Conservation (phyloP, 2,113 vertebrate genomes). For the Corythoichthys haematopterus region DNA sequence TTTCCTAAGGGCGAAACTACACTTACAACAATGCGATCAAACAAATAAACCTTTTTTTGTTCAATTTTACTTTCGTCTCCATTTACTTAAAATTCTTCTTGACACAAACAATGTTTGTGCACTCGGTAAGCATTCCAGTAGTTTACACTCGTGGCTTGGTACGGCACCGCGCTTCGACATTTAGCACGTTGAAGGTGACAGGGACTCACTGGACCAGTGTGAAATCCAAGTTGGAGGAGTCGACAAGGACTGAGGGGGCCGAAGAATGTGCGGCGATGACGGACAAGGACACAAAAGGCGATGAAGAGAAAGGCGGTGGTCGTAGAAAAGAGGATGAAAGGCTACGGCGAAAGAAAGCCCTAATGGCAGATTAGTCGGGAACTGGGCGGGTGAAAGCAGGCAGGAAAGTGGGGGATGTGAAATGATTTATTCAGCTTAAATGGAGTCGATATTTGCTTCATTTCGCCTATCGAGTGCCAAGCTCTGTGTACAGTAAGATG, state of each 20-base stretch:
- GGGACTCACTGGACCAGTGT: background rate
- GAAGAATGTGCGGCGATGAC: conserved; percentile 21
- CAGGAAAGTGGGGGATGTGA: conserved; percentile 25
- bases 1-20: background rate
- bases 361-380: conserved; percentile 53
- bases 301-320: conserved; percentile 44
- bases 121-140: too few relatives aligned
- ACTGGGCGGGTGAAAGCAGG: conserved; percentile 33
- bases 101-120: background rate
- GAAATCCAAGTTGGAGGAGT: conserved; percentile 16
- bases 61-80: background rate
- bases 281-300: conserved; percentile 47
- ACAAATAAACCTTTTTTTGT: background rate
- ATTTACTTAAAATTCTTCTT: background rate
- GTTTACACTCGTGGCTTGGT: background rate
- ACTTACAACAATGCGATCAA: background rate
- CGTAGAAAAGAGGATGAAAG: conserved; percentile 56
- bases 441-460: conserved; percentile 73
- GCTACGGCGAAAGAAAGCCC: conserved; percentile 48
- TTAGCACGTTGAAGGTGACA: conserved; percentile 5
- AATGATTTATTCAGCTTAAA: conserved; percentile 56
- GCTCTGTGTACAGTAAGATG: conserved; percentile 26
- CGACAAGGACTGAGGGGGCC: conserved; percentile 35
- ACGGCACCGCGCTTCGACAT: conserved; percentile 8
- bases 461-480: conserved; percentile 51